These are phyloP conservation scores for Myotis pilosus DNA, from an alignment of 2,797 vertebrate genomes.

Conservation along the genomic window DNA sequence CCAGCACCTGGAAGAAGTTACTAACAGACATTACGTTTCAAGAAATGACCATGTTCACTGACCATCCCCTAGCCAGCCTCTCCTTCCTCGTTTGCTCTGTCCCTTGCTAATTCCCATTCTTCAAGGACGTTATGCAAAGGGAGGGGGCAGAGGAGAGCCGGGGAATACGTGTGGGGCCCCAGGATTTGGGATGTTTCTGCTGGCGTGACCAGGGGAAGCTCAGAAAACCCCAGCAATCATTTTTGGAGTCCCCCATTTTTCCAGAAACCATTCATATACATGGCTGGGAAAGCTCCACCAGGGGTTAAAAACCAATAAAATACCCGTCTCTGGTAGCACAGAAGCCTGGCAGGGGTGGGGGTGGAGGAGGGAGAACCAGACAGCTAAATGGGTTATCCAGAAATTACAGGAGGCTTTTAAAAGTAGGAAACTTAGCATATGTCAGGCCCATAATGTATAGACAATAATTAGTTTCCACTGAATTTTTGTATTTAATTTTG, in stretches of 20 bases:
- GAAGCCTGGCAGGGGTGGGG: background rate
- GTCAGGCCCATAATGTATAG: constrained; percentile 70
- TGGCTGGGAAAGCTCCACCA: background rate
- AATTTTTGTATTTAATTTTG: constrained; percentile 78
- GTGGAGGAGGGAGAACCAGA: background rate
- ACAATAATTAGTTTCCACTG: constrained; percentile 76
- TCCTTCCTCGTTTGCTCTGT: background rate
- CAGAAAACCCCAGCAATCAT: background rate
- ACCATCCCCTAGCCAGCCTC: background rate
- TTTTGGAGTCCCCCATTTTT: background rate
- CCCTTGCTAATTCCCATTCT: background rate
- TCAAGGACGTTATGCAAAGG: background rate
- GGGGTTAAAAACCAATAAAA: constrained; percentile 51
- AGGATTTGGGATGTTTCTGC: background rate
- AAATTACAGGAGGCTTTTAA: constrained; percentile 57
- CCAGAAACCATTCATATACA: background rate
- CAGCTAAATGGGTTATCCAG: constrained; percentile 16
- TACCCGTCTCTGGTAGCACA: background rate
- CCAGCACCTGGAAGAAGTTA: background rate
- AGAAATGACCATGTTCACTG: background rate
- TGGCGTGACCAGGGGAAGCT: background rate
- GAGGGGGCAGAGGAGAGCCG: background rate
- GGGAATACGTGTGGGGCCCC: background rate
- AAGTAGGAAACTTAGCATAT: constrained; percentile 65
- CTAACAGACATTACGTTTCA: background rate